A percentile compares a stretch with the other conserved stretches of the same genome.
Conservation (phyloP, 2,113 vertebrate species). For the Proteles cristata region DNA sequence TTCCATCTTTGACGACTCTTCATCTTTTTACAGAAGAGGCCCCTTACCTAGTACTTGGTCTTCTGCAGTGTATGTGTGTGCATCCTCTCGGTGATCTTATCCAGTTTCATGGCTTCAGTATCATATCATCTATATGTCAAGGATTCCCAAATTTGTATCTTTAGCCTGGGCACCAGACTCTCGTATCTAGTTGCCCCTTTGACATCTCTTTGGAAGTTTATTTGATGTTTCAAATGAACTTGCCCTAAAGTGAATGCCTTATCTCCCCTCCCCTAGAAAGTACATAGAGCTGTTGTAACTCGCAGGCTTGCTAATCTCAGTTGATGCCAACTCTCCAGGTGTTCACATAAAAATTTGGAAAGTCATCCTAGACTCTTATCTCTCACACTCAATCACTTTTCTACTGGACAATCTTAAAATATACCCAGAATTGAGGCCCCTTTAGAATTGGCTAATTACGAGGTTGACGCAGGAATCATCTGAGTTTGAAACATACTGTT, state of each 20-base stretch:
- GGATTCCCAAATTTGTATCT: neutral
- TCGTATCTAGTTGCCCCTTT: neutral
- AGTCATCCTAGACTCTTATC: neutral
- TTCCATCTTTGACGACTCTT: neutral
- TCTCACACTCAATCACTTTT: neutral
- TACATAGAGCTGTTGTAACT: neutral
- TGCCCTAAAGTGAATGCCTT: neutral
- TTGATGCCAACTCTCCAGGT: neutral
- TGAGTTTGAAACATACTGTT: neutral
- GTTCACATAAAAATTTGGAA: neutral
- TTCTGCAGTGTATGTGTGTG: neutral
- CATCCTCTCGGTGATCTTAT: neutral
- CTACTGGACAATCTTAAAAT: neutral
- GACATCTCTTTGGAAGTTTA: neutral
- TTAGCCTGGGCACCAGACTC: neutral
- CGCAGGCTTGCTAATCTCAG: neutral
- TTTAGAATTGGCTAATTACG: constrained; percentile 13
- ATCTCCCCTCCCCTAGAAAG: neutral
- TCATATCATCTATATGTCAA: neutral
- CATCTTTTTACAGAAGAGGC: neutral
- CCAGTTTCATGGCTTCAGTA: neutral
- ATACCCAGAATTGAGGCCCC: neutral
- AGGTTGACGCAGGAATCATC: neutral
- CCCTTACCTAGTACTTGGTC: neutral
- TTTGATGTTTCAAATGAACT: constrained; percentile 8